These are phyloP conservation scores for Trichomycterus rosablanca DNA, from an alignment of 2,113 vertebrate genomes.

Conservation along the genomic window DNA sequence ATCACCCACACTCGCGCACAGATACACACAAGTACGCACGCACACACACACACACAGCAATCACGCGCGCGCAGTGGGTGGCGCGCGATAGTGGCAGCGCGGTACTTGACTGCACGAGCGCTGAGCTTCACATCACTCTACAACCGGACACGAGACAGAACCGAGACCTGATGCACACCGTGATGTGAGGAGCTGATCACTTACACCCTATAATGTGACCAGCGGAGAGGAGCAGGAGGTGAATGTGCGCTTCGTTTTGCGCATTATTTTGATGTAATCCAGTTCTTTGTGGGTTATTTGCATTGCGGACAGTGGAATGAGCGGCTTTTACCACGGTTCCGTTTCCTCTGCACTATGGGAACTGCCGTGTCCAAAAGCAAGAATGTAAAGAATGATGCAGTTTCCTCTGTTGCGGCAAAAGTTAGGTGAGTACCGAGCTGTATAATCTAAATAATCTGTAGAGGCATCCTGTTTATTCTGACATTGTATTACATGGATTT, in stretches of 20 bases:
- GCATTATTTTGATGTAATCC: no score
- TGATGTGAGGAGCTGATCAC: no score
- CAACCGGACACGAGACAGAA: neutral
- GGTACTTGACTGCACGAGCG: neutral
- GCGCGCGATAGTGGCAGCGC: neutral
- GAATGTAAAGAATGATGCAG: conserved; percentile 84
- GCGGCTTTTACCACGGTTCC: conserved; percentile 47
- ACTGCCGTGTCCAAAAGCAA: conserved; percentile 89
- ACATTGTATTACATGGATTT: no score
- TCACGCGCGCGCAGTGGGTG: neutral
- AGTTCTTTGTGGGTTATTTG: conserved; percentile 24
- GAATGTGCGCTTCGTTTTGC: no score
- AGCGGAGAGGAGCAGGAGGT: no score
- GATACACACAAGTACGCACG: neutral
- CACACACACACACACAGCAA: neutral
- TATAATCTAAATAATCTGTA: neutral
- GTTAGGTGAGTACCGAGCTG: conserved; percentile 75
- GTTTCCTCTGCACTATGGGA: conserved; percentile 80
- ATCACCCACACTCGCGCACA: neutral
- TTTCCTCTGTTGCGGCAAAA: conserved; percentile 91
- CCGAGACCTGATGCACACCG: neutral
- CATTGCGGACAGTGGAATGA: conserved; percentile 55
- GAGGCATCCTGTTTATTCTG: no score
- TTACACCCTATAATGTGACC: no score
- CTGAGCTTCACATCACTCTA: neutral